phyloP scores from a whole-genome alignment of 2,797 vertebrate species.

The Crax fasciolata region DNA sequence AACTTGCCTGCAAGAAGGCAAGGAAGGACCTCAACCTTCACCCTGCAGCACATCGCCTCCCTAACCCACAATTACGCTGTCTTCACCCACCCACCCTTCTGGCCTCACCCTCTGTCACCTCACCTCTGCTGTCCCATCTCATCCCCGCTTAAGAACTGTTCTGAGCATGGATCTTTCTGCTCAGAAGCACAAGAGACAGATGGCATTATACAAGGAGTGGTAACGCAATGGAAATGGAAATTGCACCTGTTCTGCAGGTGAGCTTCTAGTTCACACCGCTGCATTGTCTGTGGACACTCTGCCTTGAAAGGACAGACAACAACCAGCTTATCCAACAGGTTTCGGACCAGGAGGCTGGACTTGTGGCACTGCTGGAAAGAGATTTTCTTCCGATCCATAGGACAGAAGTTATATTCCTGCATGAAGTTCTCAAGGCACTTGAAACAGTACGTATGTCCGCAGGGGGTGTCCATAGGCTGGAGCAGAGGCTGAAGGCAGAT shows the following conservation, averaged over 20 bases:
- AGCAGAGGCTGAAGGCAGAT: constrained; percentile 94
- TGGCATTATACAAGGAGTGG: not conserved
- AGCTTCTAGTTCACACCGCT: constrained; percentile 92
- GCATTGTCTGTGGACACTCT: constrained; percentile 90
- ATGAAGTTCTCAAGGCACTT: constrained; percentile 93
- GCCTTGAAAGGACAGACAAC: constrained; percentile 88
- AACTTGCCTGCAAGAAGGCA: not conserved
- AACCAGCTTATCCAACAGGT: constrained; percentile 91
- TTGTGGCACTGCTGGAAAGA: constrained; percentile 90
- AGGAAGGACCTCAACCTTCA: not conserved
- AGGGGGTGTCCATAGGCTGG: constrained; percentile 94
- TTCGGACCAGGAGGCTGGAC: constrained; percentile 92
- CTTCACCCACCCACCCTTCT: constrained; percentile 41
- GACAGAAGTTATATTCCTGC: constrained; percentile 93
- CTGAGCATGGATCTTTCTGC: not conserved
- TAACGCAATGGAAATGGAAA: not conserved
- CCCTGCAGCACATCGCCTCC: not conserved
- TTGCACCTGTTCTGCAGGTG: constrained; percentile 93
- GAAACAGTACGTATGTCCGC: constrained; percentile 94
- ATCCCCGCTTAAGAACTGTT: not conserved
- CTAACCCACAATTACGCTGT: not conserved
- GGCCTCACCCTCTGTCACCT: constrained; percentile 37
- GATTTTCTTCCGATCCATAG: constrained; percentile 91
- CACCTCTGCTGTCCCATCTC: not conserved
- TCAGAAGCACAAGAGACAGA: not conserved